Base-by-base conservation (phyloP, 35 echinoderm and acorn worm genomes). In the Patiria miniata region DNA sequence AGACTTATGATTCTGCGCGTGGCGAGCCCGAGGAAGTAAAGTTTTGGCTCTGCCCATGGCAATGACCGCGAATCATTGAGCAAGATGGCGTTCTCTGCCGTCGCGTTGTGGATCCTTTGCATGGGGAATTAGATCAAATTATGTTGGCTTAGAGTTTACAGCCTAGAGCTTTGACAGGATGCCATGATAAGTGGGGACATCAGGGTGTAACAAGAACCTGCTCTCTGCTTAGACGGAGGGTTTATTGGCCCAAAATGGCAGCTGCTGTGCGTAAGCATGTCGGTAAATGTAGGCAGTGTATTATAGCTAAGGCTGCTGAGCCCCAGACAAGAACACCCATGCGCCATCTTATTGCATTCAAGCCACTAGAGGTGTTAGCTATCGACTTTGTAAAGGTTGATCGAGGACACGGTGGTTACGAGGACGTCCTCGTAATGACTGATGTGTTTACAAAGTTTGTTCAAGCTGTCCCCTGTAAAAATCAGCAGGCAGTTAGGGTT, bases 351-450 rank as follows among this genome's bases (percentile, higher is more conserved):
- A 0, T 85, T 56, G 81, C 88, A 18, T 85, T 79, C 40, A 15
- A 28, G 26, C 89, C 81, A 52, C 42, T 39, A 2, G 81, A 91
- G 40, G 17, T 89, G 21, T 39, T 89, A 36, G 86, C 86, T 19
- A 89, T 93, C 2, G 81, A 93, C 38, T 88, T 93, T 77, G 40
- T 89, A 8, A 84, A 65, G 53, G 22, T 88, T 18, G 86, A 93
- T 36, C 76, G 51, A 50, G 91, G 68, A 4, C 78, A 83, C 10
- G 58, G 52, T 58, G 86, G 86, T 2, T 61, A 51, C 69, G 87
- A 90, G 85, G 83, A 94, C 73, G 87, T 94, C 5, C 56, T 94
- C 10, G 82, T 94, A 10, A 50, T 94, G 9, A 90, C 92, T 26
- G 87, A 94, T 90, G 82, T 51, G 8, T 90, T 80, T 58, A 89